Base-by-base conservation (phyloP, 2,888 invertebrate species). In the Epinotia ramella region DNA sequence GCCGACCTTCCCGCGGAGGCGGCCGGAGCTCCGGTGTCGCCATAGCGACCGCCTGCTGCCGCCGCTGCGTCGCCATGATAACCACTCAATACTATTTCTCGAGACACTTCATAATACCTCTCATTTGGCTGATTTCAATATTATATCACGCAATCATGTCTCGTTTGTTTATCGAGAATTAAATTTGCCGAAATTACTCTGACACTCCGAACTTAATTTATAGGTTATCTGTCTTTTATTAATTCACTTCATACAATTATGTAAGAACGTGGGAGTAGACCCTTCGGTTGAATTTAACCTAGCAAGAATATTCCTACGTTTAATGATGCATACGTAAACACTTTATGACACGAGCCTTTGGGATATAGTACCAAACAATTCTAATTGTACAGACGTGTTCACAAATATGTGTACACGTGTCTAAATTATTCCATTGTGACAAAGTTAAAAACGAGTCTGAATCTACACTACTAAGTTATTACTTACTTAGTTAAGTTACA, bases 21-120 rank as follows among this genome's bases (percentile, higher is more conserved):
- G 83, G 83, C 84, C 86, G 84, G 86, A 87, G 89, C 85, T 85
- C 87, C 84, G 79, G 82, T 83, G 91, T 93, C 86, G 89, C 83
- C 92, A 93, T 93, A 90, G 90, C 87, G 85, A 93, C 93, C 89
- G 91, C 85, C 91, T 87, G 84, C 85, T 86, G 85, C 86, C 87
- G 86, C 53, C 53, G 53, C n/a, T n/a, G n/a, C 53, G 53, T 86
- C 86, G 88, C 53, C 53, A n/a, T 53, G n/a, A n/a, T 53, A 53
- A 53, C 53, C 71, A 69, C 65, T 69, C 82, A 72, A 81, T 82
- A 83, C 80, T 81, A 84, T 82, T 82, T 79, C 80, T 71, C 79
- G 80, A 81, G 73, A 77, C 68, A 67, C 49, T 68, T 57, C 64
- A 76, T 73, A 73, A 77, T 73, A 68, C 63, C 46, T 57, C 72